A percentile compares a stretch with the other conserved stretches of the same genome.
phyloP scores from a whole-genome alignment of 2,888 invertebrate genomes.

The Halocaridina rubra region DNA sequence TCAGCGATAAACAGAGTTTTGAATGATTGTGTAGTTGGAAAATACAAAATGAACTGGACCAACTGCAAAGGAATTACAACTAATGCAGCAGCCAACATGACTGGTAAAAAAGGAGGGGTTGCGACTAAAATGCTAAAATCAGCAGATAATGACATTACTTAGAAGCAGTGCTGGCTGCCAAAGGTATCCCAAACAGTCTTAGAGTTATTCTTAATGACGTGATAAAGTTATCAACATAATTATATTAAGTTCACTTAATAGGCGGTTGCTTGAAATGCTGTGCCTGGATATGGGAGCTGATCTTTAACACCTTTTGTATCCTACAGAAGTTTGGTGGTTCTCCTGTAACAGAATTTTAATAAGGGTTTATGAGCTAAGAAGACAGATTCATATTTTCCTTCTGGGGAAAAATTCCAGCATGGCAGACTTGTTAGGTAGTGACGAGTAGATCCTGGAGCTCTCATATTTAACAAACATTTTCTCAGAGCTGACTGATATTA shows the following conservation, averaged over 20 bases:
- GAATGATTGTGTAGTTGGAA: neutral
- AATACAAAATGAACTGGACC: neutral
- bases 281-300: neutral
- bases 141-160: neutral
- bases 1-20: neutral
- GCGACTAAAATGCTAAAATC: neutral
- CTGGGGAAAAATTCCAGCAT: neutral
- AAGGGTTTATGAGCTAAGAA: neutral
- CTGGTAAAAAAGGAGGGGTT: neutral
- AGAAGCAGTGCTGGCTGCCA: neutral
- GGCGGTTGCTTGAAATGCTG: neutral
- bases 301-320: neutral
- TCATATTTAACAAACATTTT: neutral
- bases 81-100: neutral
- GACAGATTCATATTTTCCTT: neutral
- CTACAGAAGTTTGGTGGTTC: constrained; percentile 17
- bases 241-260: neutral
- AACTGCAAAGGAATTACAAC: neutral
- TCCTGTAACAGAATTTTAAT: neutral
- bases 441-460: neutral
- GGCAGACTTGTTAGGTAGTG: neutral
- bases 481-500: neutral
- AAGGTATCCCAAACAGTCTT: neutral
- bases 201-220: neutral
- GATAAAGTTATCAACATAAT: neutral